Conservation (phyloP, 2,888 invertebrate genomes). For the Andrena minutula region DNA sequence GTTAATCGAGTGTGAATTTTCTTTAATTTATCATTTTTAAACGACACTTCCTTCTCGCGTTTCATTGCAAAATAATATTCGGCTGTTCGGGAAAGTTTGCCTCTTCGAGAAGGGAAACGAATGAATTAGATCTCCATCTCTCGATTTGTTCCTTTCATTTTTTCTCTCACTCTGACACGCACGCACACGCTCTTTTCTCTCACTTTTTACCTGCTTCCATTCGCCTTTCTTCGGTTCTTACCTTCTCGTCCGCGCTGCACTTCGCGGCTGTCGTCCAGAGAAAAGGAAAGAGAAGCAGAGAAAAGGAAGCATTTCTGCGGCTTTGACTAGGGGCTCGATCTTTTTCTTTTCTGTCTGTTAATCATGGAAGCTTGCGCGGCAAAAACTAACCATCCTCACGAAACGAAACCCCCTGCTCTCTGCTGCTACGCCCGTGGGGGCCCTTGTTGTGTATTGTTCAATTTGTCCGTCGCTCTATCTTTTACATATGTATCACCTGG, state of each 20-base stretch:
- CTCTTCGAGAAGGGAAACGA: constrained; percentile 3
- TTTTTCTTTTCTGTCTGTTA: constrained; percentile 33
- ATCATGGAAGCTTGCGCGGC: constrained; percentile 55
- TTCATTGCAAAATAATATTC: neutral
- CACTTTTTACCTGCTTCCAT: constrained; percentile 4
- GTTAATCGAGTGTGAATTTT: neutral
- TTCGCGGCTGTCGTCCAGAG: constrained; percentile 8
- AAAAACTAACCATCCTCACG: constrained; percentile 63
- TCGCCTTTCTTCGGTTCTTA: constrained; percentile 16
- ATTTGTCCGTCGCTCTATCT: constrained; percentile 75
- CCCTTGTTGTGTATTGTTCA: constrained; percentile 84
- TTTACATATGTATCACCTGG: constrained; percentile 63
- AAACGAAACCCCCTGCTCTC: constrained; percentile 58
- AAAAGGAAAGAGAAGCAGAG: constrained; percentile 2
- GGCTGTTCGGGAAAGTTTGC: neutral
- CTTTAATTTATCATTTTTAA: no score
- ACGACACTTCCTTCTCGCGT: neutral
- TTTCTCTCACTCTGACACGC: constrained; percentile 4
- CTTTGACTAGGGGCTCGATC: constrained; percentile 11
- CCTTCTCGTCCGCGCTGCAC: neutral
- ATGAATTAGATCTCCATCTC: neutral
- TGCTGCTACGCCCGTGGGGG: constrained; percentile 76
- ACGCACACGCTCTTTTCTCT: neutral
- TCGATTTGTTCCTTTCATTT: constrained; percentile 1
- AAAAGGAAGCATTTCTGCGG: constrained; percentile 4